Evolutionary conservation across 2,888 invertebrate genomes (phyloP), one percentile per base, ranked within the genome.

Genomic region (Galerucella pusilla): DNA sequence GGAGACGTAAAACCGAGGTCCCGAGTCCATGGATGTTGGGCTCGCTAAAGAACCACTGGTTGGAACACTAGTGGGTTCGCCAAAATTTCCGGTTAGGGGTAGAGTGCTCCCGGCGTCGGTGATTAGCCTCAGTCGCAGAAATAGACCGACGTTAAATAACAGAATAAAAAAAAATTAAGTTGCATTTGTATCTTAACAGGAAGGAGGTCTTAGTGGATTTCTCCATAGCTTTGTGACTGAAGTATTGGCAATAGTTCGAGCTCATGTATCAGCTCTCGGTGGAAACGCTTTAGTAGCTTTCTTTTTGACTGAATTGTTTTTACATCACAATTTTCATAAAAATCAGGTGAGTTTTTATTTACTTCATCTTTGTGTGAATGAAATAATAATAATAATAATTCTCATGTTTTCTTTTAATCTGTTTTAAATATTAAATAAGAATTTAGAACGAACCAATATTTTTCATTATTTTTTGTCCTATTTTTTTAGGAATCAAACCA

Each of bases 271-370:
- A 0, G 96, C 97, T 0, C 88, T 98, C 49, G 97, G 98, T 42
- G 98, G 98, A 4, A 98, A 98, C 88, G 97, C 97, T 1, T 93
- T 99, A 90, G 95, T 97, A 0, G 95, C 97, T 0, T 98, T 96
- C 88, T 96, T 96, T 87, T 93, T 98, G 91, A 95, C 94, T 11
- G 96, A 98, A 88, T 94, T 97, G 81, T 93, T 97, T 84, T 89
- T 99, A 59, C 92, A 96, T 76, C 96, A 97, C 87, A 97, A 96
- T 87, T 94, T 96, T 79, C 97, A 98, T 86, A 98, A 98, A 88
- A 98, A 98, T 89, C 98, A 98, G 92, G 98, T 97, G 87, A 87
- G 86, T 80, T 46, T 42, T 42, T 42, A 42, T 42, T 42, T 42
- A 42, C 35, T 9, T 9, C 9, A 42, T 42, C n/a, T 14, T 52